Evolutionary conservation across 2,113 vertebrate genomes (phyloP), one percentile per base, ranked within the genome.

Genomic region (Aleadryas rufinucha): DNA sequence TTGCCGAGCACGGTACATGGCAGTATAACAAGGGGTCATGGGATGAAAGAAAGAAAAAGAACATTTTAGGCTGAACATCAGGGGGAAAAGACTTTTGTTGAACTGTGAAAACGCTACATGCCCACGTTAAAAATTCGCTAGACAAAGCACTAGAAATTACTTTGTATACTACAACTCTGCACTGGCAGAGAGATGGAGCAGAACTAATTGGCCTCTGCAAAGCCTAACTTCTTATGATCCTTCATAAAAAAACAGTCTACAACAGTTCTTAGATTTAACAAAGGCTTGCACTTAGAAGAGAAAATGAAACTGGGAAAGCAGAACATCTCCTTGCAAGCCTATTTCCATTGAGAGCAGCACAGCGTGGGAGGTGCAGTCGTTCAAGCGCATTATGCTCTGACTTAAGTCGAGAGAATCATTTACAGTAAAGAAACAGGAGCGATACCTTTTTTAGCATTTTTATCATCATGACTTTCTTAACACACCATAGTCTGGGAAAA

Each of bases 131-230:
- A 96, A 95, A 96, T 95, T 95, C 96, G 77, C 89, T 69, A 94
- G 89, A 93, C 84, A 95, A 95, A 96, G 76, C 88, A 84, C 57
- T 35, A 68, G 76, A 75, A 93, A 96, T 87, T 86, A 90, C 79
- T 83, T 77, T 33, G 52, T 84, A 66, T 71, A 44, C 87, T 87
- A 95, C 90, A 90, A 16, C 81, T 77, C 78, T 50, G 47, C 31
- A 56, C 56, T 93, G 85, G 85, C 60, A 86, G 79, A 80, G 87
- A 96, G 92, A 93, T 69, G 76, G 69, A 94, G 88, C 92, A 96
- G 96, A 96, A 96, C 96, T 93, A 96, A 97, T 93, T 82, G 52
- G 92, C 33, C 79, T 75, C 90, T 78, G 75, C 64, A 96, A 94
- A 94, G 57, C 61, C 41, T 81, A 90, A 81, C 82, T 96, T 94